phyloP scores from a whole-genome alignment of 2,797 vertebrate species.

The Micropoecilia bifurca region DNA sequence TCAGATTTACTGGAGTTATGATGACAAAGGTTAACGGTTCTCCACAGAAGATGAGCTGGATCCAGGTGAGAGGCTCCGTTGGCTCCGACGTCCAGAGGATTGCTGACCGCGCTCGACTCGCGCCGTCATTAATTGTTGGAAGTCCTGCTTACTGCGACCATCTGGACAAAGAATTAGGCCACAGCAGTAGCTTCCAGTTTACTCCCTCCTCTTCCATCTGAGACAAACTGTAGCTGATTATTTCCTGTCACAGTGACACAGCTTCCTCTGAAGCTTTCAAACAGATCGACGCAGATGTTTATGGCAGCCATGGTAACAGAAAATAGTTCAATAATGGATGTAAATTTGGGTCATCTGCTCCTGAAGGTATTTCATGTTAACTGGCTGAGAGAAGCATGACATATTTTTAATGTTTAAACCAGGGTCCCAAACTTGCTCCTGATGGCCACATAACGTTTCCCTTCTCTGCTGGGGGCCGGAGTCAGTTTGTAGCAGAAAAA shows the following conservation, averaged over 20 bases:
- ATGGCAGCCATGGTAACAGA: slow-evolving; percentile 23
- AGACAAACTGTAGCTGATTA: slow-evolving; percentile 48
- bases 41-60: not conserved
- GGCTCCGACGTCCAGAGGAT: slow-evolving; percentile 16
- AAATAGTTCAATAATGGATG: slow-evolving; percentile 28
- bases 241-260: slow-evolving; percentile 39
- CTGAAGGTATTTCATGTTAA: not conserved
- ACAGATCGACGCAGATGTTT: slow-evolving; percentile 37
- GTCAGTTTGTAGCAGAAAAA: too few species aligned
- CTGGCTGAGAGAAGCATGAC: not conserved
- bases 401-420: not conserved
- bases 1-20: too few species aligned
- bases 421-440: too few species aligned
- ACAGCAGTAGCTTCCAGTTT: slow-evolving; percentile 59
- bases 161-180: slow-evolving; percentile 77
- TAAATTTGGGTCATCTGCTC: not conserved
- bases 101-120: slow-evolving; percentile 30
- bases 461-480: too few species aligned
- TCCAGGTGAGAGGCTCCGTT: not conserved
- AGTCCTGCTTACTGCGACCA: slow-evolving; percentile 67
- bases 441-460: too few species aligned
- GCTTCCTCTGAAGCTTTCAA: slow-evolving; percentile 50
- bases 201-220: slow-evolving; percentile 24
- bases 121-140: slow-evolving; percentile 66
- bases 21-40: not conserved